A percentile compares a stretch with the other conserved stretches of the same genome.
Evolutionary conservation across 23 tunicate species (phyloP).

Genomic region (Halocynthia aurantium): DNA sequence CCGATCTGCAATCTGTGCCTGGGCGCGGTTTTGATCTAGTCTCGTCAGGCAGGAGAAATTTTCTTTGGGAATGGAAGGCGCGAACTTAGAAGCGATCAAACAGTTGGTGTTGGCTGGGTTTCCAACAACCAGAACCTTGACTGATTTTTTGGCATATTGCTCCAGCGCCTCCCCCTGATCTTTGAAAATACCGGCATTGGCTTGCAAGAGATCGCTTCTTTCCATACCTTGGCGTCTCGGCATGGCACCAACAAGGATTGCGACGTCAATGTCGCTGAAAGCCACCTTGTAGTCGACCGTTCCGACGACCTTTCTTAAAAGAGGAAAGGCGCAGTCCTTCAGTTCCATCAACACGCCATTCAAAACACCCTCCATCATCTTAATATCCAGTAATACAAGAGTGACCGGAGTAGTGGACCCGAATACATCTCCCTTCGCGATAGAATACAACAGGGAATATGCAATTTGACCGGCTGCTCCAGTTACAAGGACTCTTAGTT

Average conservation of each 20-base stretch:
- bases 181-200: constrained; percentile 82
- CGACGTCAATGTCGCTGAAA: constrained; percentile 85
- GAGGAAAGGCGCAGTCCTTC: constrained; percentile 95
- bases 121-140: constrained; percentile 95
- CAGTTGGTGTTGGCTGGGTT: constrained; percentile 99
- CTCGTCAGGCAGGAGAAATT: constrained; percentile 89
- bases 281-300: constrained; percentile 76
- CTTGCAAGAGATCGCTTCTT: constrained; percentile 85
- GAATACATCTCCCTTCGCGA: constrained; percentile 98
- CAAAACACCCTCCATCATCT: constrained; percentile 55
- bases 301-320: constrained; percentile 64
- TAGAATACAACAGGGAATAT: constrained; percentile 74
- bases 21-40: constrained; percentile 93
- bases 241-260: constrained; percentile 96
- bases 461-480: constrained; percentile 99
- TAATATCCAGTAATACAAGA: constrained; percentile 77
- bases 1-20: constrained; percentile 85
- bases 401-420: constrained; percentile 39
- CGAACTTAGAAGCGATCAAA: constrained; percentile 72
- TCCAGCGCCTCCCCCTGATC: constrained; percentile 88
- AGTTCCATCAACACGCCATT: constrained; percentile 90
- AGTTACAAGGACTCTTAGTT: constrained; percentile 88
- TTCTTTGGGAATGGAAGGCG: constrained; percentile 82
- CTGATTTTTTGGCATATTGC: constrained; percentile 81
- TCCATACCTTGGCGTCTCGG: constrained; percentile 97